phyloP scores from a whole-genome alignment of 2,113 vertebrate genomes.

The Anseranas semipalmata region DNA sequence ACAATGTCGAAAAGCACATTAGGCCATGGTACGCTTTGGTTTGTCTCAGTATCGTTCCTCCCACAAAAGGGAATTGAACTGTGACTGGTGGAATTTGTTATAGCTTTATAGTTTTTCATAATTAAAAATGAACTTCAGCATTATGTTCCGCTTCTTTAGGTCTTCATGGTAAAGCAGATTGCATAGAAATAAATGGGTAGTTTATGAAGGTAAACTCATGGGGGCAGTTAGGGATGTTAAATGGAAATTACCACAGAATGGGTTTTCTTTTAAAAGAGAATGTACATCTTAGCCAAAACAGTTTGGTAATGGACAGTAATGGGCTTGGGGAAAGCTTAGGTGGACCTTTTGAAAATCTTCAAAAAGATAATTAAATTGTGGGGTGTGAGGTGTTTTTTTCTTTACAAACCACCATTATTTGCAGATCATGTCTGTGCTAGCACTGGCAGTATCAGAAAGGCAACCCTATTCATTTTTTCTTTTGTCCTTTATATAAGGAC shows the following conservation, averaged over 20 bases:
- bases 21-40: not conserved
- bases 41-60: not conserved
- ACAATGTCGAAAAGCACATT: not conserved
- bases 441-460: not conserved
- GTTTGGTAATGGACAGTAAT: not conserved
- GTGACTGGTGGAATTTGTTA: not conserved
- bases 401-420: not conserved
- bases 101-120: not conserved
- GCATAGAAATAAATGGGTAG: not conserved
- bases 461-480: not conserved
- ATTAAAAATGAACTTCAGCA: not conserved
- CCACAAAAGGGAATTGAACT: not conserved
- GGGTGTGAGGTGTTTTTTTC: not conserved
- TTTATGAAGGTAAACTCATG: not conserved
- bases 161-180: not conserved
- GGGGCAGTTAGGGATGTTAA: not conserved
- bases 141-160: not conserved
- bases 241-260: not conserved
- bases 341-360: not conserved
- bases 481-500: slow-evolving; percentile 7
- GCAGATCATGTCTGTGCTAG: not conserved
- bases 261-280: not conserved
- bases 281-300: not conserved
- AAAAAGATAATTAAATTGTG: not conserved
- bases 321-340: not conserved